Percentiles rank a stretch among this genome's conserved stretches.
Conservation (phyloP, 2,888 invertebrate genomes). For the Pyrochroa serraticornis region DNA sequence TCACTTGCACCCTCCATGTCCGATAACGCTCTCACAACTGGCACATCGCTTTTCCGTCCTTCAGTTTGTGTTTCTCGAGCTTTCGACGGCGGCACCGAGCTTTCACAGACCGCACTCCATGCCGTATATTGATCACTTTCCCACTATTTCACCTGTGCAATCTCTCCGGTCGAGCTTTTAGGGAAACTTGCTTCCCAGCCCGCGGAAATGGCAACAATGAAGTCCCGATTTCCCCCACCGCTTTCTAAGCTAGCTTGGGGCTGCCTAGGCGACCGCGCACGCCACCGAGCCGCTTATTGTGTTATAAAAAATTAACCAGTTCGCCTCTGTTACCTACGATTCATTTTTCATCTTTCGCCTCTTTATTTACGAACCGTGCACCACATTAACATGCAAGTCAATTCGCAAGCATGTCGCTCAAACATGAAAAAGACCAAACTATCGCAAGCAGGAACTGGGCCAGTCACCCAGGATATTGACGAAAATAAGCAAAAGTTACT, state of each 20-base stretch:
- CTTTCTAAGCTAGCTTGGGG: constrained; percentile 35
- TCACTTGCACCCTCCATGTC: constrained; percentile 26
- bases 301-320: constrained; percentile 34
- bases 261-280: constrained; percentile 38
- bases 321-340: constrained; percentile 22
- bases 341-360: constrained; percentile 15
- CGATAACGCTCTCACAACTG: constrained; percentile 2
- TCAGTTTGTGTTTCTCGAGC: neutral
- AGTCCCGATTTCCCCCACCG: constrained; percentile 33
- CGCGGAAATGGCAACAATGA: constrained; percentile 41
- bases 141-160: constrained; percentile 46
- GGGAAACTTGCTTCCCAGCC: constrained; percentile 33
- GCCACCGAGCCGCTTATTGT: constrained; percentile 35
- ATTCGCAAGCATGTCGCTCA: too few species aligned
- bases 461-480: too few species aligned
- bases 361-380: neutral
- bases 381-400: too few species aligned
- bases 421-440: too few species aligned
- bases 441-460: too few species aligned
- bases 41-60: constrained; percentile 12
- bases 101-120: constrained; percentile 37
- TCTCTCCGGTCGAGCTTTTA: constrained; percentile 30
- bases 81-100: constrained; percentile 2
- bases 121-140: constrained; percentile 45
- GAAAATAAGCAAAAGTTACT: too few species aligned